Percentiles rank a stretch among this genome's conserved stretches.
These are phyloP conservation scores for Caligus rogercresseyi DNA, from an alignment of 1,140 invertebrate genomes.

Conservation along the genomic window DNA sequence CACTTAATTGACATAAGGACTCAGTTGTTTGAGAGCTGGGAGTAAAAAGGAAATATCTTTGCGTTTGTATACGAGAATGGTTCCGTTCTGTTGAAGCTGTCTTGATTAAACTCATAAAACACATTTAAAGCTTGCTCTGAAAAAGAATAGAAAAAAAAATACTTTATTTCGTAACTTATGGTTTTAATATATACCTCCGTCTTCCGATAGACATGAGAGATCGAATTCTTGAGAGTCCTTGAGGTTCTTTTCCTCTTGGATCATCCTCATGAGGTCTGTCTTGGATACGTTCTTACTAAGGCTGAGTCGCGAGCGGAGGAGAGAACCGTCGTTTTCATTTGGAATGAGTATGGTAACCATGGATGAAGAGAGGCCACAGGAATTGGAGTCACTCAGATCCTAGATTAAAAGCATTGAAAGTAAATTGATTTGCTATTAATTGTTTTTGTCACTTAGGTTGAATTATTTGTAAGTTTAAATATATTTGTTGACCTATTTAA, in stretches of 20 bases:
- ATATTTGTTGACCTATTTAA: too few species aligned
- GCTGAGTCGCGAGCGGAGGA: not conserved
- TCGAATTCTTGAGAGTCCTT: not conserved
- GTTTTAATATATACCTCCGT: not conserved
- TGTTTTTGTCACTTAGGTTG: too few species aligned
- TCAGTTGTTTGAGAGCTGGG: not conserved
- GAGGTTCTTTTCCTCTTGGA: not conserved
- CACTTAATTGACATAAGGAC: too few species aligned
- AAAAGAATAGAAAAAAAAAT: not conserved
- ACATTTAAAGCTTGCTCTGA: not conserved
- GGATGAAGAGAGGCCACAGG: not conserved
- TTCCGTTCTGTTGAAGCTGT: not conserved
- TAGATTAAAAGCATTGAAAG: too few species aligned
- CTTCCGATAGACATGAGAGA: not conserved
- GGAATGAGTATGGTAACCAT: not conserved
- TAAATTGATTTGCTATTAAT: too few species aligned
- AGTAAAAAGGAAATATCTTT: not conserved
- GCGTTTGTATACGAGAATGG: not conserved
- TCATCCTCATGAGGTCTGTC: not conserved
- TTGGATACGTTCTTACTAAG: not conserved
- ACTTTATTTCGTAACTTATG: not conserved
- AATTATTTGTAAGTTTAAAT: too few species aligned
- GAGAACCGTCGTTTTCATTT: not conserved
- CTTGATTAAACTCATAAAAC: not conserved
- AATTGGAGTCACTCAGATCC: too few species aligned